These are phyloP conservation scores for Tachysurus fulvidraco DNA, from an alignment of 2,113 vertebrate genomes.

Conservation along the genomic window DNA sequence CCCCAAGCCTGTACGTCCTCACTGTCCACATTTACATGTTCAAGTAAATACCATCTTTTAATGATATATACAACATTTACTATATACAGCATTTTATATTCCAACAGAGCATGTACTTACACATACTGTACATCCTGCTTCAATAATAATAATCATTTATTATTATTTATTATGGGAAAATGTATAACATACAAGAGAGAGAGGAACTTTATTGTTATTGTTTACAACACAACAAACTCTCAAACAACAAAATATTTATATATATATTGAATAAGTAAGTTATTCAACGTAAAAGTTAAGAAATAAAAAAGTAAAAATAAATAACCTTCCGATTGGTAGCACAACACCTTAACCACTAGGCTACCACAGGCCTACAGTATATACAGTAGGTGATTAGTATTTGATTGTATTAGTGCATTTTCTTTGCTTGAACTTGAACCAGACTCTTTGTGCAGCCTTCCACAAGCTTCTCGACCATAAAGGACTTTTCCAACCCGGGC, in stretches of 20 bases:
- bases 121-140: background rate
- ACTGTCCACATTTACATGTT: background rate
- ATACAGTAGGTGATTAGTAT: background rate
- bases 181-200: background rate
- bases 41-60: background rate
- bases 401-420: background rate
- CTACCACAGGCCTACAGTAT: too few relatives aligned
- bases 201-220: too few relatives aligned
- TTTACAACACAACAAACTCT: too few relatives aligned
- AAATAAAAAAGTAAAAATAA: too few relatives aligned
- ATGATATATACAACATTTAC: conserved; percentile 2
- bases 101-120: background rate
- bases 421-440: background rate
- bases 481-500: background rate
- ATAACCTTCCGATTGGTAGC: too few relatives aligned
- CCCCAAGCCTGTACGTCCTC: conserved; percentile 87
- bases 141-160: background rate
- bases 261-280: too few relatives aligned
- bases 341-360: too few relatives aligned
- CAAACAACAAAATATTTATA: too few relatives aligned
- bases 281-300: too few relatives aligned
- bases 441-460: background rate
- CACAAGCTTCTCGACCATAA: background rate
- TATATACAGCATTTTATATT: background rate
- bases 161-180: background rate